Percentiles rank a stretch among this genome's conserved stretches.
phyloP scores from a whole-genome alignment of 1,140 invertebrate genomes.

The Gonioctena quinquepunctata region DNA sequence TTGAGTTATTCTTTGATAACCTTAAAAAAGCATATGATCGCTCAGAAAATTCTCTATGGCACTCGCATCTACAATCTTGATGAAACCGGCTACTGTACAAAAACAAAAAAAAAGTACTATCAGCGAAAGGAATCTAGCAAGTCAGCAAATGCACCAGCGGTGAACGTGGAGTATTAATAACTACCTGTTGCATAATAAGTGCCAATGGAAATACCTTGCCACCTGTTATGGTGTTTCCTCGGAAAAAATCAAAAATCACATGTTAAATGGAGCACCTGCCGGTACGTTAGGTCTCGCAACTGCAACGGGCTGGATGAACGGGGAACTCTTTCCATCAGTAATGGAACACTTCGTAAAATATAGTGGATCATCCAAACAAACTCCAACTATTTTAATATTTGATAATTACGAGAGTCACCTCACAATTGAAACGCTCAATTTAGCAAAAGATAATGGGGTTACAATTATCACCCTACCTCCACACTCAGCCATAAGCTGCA shows the following conservation, averaged over 20 bases:
- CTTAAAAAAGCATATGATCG: too few species aligned
- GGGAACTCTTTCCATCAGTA: conserved; percentile 43
- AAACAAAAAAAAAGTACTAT: conserved; percentile 51
- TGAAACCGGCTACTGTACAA: conserved; percentile 57
- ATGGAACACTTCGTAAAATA: conserved; percentile 57
- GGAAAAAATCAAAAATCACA: conserved; percentile 47
- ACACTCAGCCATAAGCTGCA: conserved; percentile 55
- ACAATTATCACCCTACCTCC: conserved; percentile 52
- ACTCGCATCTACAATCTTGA: conserved; percentile 48
- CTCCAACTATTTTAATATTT: background rate
- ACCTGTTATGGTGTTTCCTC: conserved; percentile 47
- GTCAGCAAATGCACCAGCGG: conserved; percentile 53
- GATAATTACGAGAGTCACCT: background rate
- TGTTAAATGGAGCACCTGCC: conserved; percentile 49
- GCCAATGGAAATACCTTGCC: conserved; percentile 22
- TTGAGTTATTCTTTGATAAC: too few species aligned
- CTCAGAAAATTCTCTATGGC: background rate
- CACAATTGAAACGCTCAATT: conserved; percentile 36
- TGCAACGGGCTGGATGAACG: conserved; percentile 29
- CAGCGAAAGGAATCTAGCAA: conserved; percentile 45
- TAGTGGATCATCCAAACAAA: conserved; percentile 46
- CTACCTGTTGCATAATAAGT: conserved; percentile 31
- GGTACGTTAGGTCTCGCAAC: conserved; percentile 51
- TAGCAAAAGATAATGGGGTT: conserved; percentile 43
- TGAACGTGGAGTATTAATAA: conserved; percentile 56